Evolutionary conservation across 2,797 vertebrate species (phyloP), one percentile per base, ranked within the genome.

Genomic region (Ctenochaetus hawaiiensis): DNA sequence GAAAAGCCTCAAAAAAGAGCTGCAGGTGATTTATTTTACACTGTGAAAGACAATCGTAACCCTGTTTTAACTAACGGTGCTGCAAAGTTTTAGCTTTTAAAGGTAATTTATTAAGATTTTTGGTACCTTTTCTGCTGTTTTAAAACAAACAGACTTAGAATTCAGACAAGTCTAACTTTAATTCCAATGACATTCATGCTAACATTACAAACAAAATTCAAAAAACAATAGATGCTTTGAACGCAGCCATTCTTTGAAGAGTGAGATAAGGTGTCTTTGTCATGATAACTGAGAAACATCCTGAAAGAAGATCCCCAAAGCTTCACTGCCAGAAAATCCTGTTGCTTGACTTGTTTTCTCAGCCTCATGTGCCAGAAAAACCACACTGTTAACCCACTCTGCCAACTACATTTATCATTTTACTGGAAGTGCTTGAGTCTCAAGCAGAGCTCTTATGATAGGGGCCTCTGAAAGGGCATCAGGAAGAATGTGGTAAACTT

Each of bases 341-440:
- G 69, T 76, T 83, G 73, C 80, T 56, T 75, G 78, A 85, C 83
- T 77, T 74, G 76, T 82, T 91, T 77, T 71, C 71, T 81, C 74
- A 57, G 65, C 34, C 41, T 54, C 64, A 79, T 76, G 82, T 71
- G 64, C 71, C 77, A 76, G 76, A 49, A 56, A 73, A 80, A 69
- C 63, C 7, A 8, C 79, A 68, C 68, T 80, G 59, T 72, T 56
- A 60, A 75, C 52, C 71, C 78, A 60, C 69, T 67, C 45, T 43
- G 57, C 76, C 69, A 72, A 82, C 43, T 34, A 54, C 30, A 63
- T 80, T 72, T 47, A 77, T 85, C 74, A 82, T 71, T 66, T 72
- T 5, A 65, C 45, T 6, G 2, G 26, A 12, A 5, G n/a, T 66
- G 48, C 63, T 34, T 17, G 34, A 67, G 41, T 49, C 64, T 54